Evolutionary conservation across 2,888 invertebrate genomes (phyloP), one percentile per base, ranked within the genome.

Genomic region (Stenodema calcarata): DNA sequence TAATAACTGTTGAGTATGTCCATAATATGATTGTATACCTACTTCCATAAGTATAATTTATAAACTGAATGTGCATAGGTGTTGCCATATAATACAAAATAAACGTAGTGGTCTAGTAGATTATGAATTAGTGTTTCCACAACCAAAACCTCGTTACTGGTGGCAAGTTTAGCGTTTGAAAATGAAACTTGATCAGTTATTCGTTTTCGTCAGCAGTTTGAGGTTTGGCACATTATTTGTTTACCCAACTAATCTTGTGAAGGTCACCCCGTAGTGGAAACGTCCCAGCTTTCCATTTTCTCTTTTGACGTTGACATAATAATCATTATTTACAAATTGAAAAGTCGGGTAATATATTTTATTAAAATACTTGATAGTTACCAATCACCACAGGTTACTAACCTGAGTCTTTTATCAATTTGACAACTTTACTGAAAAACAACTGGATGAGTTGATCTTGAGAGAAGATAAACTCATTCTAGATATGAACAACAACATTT

Each of bases 21-120:
- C 73, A 75, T 75, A 47, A 73, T 84, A 84, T 84, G 2, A 73
- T 47, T 70, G 47, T 84, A n/a, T n/a, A 70, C 70, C 73, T 42
- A 84, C 30, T 47, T 47, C 84, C 70, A 73, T 73, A 73, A 50
- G 16, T 84, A 62, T 84, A 84, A 82, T 82, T 54, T 82, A 82
- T 69, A 18, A 54, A 82, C 18, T 82, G 69, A 82, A 82, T 84
- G 84, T 84, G 73, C 84, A 44, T 84, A 47, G 84, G 73, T 84
- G 84, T 84, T 73, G 84, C 84, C 84, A 28, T 80, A 84, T 84
- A 42, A 47, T 44, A 62, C 28, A 41, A 62, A 42, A 44, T 84
- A 54, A 28, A 75, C n/a, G 47, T 84, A 23, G 73, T 84, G 73
- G 83, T 23, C 44, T 14, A 42, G 62, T 84, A 84, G 84, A 62